Evolutionary conservation across 2,888 invertebrate genomes (phyloP), one percentile per base, ranked within the genome.

Genomic region (Pogonocherus hispidulus): DNA sequence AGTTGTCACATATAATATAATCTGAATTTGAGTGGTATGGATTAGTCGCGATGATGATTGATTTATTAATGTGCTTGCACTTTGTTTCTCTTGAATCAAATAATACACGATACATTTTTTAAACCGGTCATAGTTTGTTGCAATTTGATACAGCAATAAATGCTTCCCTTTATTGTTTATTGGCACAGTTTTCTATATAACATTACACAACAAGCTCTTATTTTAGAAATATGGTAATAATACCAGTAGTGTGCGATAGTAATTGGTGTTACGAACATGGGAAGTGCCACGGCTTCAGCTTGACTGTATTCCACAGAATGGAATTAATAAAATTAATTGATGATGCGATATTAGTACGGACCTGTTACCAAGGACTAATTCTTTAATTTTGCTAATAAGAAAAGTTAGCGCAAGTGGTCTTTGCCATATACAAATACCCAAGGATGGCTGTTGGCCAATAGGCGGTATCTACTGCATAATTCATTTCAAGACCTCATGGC

Each of bases 341-440:
- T 41, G n/a, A 41, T 14, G 2, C 14, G 14, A 14, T 14, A 14
- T 14, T 9, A 41, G 41, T 41, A 41, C 41, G 9, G 41, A 41
- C 41, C 41, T 41, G 41, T 41, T 41, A n/a, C 14, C 41, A 41
- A 41, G 41, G 41, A n/a, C 41, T 32, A 32, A 41, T 41, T 41
- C 41, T 41, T 41, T 11, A 6, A 32, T 6, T 32, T 32, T n/a
- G n/a, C n/a, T n/a, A n/a, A n/a, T n/a, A n/a, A n/a, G n/a, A n/a
- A n/a, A n/a, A n/a, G n/a, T n/a, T 32, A 32, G 2, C 6, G 6
- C 11, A 32, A 32, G 32, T 11, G 32, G 32, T 32, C 32, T 32
- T 32, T 32, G 32, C 41, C 14, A 41, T 41, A 41, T 41, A 41
- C 1, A 41, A 32, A 41, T n/a, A 2, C 41, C 14, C 9, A 14